Evolutionary conservation across 2,113 vertebrate species (phyloP).

Genomic region (Mus spicilegus): DNA sequence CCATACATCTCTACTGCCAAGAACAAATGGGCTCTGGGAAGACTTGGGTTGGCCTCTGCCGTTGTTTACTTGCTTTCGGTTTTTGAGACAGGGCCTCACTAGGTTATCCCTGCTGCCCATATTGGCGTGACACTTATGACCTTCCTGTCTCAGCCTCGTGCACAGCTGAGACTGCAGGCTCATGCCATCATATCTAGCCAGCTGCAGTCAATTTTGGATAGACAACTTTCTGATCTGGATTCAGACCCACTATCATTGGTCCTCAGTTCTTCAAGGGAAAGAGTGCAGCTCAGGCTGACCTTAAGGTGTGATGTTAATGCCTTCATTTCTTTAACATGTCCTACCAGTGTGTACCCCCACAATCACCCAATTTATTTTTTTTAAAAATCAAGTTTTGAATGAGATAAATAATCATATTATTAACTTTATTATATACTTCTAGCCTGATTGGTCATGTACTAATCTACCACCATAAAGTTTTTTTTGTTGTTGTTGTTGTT

Average conservation of each 20-base stretch:
- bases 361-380: not conserved
- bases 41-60: not conserved
- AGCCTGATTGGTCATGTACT: not conserved
- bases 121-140: not conserved
- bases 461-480: not conserved
- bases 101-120: not conserved
- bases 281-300: too few relatives aligned
- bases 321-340: not conserved
- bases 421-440: not conserved
- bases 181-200: accelerated
- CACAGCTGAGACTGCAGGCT: not conserved
- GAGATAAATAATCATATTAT: not conserved
- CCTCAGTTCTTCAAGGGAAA: not conserved
- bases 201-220: not conserved
- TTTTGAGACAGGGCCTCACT: not conserved
- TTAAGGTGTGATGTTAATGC: not conserved
- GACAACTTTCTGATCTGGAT: not conserved
- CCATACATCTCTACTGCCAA: conserved; percentile 33
- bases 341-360: not conserved
- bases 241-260: not conserved
- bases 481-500: too few relatives aligned
- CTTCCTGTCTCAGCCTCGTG: not conserved
- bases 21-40: conserved; percentile 46
- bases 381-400: conserved; percentile 31
- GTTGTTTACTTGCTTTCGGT: not conserved